These are phyloP conservation scores for Pomacea canaliculata DNA, from an alignment of 2,888 invertebrate species.

Conservation along the genomic window DNA sequence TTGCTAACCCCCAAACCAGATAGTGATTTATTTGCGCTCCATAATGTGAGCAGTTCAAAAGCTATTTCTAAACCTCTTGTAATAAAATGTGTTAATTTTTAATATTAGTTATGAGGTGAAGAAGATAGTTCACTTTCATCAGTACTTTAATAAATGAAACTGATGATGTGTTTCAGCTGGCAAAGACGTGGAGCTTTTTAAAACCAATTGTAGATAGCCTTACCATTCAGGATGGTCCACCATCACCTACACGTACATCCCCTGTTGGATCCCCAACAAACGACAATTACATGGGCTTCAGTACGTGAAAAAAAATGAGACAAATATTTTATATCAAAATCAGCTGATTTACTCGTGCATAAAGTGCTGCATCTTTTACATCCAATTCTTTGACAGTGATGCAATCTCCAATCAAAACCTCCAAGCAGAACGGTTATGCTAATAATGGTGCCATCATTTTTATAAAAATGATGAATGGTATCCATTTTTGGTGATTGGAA, in stretches of 20 bases:
- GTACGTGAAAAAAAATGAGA: conserved; percentile 5
- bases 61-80: too few species aligned
- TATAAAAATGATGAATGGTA: too few species aligned
- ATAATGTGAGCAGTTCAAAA: too few species aligned
- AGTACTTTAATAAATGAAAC: too few species aligned
- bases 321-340: too few species aligned
- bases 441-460: too few species aligned
- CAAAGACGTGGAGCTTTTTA: conserved; percentile 47
- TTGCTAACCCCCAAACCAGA: too few species aligned
- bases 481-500: too few species aligned
- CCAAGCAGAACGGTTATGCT: too few species aligned
- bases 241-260: conserved; percentile 42
- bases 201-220: conserved; percentile 45
- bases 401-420: background rate
- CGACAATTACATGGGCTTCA: conserved; percentile 29
- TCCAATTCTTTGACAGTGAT: background rate
- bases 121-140: too few species aligned
- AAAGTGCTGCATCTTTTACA: background rate
- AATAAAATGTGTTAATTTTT: background rate
- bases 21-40: too few species aligned
- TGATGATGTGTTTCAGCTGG: conserved; percentile 32
- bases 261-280: conserved; percentile 46
- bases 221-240: conserved; percentile 33
- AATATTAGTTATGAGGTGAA: background rate
- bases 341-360: background rate